Conservation (phyloP, 2,113 vertebrate genomes). For the Tragelaphus strepsiceros region DNA sequence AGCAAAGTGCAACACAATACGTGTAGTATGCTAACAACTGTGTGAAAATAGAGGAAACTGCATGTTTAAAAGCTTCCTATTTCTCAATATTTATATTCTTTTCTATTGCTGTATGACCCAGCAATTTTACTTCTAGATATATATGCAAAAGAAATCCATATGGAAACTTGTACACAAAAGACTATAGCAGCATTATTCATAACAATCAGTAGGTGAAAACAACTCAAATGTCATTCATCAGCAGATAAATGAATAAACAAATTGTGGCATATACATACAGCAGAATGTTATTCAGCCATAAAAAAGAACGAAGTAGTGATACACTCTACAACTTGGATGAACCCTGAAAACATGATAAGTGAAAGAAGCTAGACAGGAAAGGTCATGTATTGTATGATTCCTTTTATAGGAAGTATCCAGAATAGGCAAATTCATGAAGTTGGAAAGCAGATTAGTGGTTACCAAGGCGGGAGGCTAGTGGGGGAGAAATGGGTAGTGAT, state of each 20-base stretch:
- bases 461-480: neutral
- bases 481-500: neutral
- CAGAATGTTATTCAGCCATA: neutral
- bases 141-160: neutral
- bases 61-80: neutral
- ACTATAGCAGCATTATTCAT: neutral
- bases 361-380: neutral
- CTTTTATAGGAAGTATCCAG: neutral
- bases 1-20: neutral
- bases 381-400: neutral
- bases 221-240: neutral
- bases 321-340: neutral
- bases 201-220: neutral
- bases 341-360: neutral
- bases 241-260: neutral
- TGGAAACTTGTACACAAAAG: neutral
- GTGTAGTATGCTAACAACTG: too few species aligned
- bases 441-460: neutral
- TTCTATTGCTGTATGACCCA: neutral
- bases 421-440: neutral
- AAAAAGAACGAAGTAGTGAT: neutral
- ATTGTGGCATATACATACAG: neutral
- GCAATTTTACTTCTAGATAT: neutral
- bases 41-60: neutral
- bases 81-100: neutral